Conservation (phyloP, 2,113 vertebrate species). For the Triplophysa siluroides region DNA sequence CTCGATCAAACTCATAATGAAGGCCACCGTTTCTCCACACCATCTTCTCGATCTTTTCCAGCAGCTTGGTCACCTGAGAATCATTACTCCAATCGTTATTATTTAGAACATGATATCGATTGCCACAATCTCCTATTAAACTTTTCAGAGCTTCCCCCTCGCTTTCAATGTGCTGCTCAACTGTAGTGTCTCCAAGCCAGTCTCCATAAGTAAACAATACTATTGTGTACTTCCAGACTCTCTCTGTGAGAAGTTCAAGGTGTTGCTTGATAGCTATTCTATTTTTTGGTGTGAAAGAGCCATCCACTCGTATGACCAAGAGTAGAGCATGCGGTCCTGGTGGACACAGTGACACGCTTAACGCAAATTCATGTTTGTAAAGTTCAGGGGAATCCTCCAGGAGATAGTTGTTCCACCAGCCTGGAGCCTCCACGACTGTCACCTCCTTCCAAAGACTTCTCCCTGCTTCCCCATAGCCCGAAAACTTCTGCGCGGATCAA, state of each 20-base stretch:
- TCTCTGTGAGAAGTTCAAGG: neutral
- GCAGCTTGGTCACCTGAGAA: too few relatives aligned
- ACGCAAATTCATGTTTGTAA: conserved; percentile 2
- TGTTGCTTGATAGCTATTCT: neutral
- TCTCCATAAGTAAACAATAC: conserved; percentile 9
- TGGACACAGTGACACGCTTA: conserved; percentile 1
- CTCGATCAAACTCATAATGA: too few relatives aligned
- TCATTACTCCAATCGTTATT: neutral
- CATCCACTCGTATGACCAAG: neutral
- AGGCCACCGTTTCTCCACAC: too few relatives aligned
- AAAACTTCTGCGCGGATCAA: neutral
- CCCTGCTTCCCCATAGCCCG: neutral
- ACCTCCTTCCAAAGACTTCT: conserved; percentile 36
- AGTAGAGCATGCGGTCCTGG: conserved; percentile 27
- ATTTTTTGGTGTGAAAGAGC: neutral
- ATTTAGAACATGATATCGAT: conserved; percentile 24
- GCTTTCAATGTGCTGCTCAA: conserved; percentile 33
- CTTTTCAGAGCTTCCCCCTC: conserved; percentile 8
- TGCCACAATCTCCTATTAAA: conserved; percentile 16
- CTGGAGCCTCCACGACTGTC: conserved; percentile 18
- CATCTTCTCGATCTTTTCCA: too few relatives aligned
- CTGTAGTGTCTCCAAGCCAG: conserved; percentile 9
- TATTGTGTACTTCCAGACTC: conserved; percentile 9
- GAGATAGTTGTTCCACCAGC: conserved; percentile 28
- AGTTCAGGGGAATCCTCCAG: neutral